These are phyloP conservation scores for Drosophila nannoptera DNA, from an alignment of 1,140 invertebrate genomes.

Conservation along the genomic window DNA sequence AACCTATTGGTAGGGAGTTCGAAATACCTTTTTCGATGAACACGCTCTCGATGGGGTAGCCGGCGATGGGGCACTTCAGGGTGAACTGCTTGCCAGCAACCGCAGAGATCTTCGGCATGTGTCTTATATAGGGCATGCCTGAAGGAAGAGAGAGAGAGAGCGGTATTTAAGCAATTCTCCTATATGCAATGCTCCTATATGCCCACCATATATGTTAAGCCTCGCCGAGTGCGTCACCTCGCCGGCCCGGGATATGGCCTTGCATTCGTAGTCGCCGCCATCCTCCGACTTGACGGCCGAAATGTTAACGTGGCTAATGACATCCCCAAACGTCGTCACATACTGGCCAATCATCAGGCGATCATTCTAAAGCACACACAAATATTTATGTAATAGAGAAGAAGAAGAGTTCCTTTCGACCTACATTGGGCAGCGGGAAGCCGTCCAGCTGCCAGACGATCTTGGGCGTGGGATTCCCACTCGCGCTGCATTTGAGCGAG, in stretches of 20 bases:
- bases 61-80: constrained; percentile 85
- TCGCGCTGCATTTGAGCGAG: constrained; percentile 87
- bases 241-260: constrained; percentile 84
- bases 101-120: constrained; percentile 85
- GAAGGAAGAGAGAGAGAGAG: constrained; percentile 5
- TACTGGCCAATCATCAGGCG: constrained; percentile 84
- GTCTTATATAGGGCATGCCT: constrained; percentile 85
- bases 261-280: constrained; percentile 86
- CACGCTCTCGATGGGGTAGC: constrained; percentile 85
- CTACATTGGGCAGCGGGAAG: constrained; percentile 81
- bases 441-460: constrained; percentile 90
- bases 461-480: constrained; percentile 90
- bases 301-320: constrained; percentile 88
- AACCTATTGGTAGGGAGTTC: no score
- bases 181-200: not conserved
- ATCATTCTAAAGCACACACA: constrained; percentile 79
- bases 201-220: constrained; percentile 85
- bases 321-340: constrained; percentile 84
- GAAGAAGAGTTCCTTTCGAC: no score
- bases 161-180: not conserved
- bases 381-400: not conserved
- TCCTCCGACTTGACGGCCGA: constrained; percentile 85
- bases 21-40: constrained; percentile 84
- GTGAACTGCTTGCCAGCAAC: constrained; percentile 84
- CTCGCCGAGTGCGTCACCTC: constrained; percentile 82